These are phyloP conservation scores for Zaprionus lineosus DNA, from an alignment of 2,888 invertebrate species.

Conservation along the genomic window DNA sequence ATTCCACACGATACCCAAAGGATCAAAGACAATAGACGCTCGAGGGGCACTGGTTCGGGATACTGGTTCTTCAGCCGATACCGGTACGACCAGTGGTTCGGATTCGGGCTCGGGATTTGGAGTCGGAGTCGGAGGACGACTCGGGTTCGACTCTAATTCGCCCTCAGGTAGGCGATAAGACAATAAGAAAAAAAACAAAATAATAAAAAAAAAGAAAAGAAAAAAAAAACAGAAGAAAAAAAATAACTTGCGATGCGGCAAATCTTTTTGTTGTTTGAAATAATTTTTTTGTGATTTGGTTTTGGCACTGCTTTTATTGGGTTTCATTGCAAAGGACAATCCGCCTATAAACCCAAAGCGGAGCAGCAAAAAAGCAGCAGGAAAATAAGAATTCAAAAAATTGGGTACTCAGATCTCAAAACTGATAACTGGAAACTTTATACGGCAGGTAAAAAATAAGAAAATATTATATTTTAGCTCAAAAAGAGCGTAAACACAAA, in stretches of 20 bases:
- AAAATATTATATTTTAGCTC: too few relatives aligned
- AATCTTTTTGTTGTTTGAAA: not conserved
- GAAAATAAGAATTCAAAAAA: constrained; percentile 4
- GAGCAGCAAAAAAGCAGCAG: not conserved
- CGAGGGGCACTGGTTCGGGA: not conserved
- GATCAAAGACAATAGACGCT: not conserved
- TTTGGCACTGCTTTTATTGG: constrained; percentile 40
- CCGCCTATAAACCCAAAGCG: too few relatives aligned
- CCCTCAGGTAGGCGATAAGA: constrained; percentile 35
- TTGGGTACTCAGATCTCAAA: too few relatives aligned
- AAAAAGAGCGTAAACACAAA: too few relatives aligned
- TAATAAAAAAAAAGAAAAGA: constrained; percentile 20
- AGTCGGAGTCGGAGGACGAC: too few relatives aligned
- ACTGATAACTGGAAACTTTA: constrained; percentile 2
- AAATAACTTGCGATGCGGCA: constrained; percentile 40
- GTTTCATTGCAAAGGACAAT: constrained; percentile 53
- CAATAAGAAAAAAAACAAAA: constrained; percentile 14
- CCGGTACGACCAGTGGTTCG: not conserved
- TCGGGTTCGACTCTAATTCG: constrained; percentile 40
- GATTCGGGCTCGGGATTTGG: not conserved
- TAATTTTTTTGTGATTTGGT: constrained; percentile 37
- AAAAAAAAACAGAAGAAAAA: constrained; percentile 30
- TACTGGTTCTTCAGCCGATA: too few relatives aligned
- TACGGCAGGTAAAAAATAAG: too few relatives aligned
- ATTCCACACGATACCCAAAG: not conserved